A percentile compares a stretch with the other conserved stretches of the same genome.
These are phyloP conservation scores for Typhlomys cinereus DNA, from an alignment of 2,113 vertebrate species.

Conservation along the genomic window DNA sequence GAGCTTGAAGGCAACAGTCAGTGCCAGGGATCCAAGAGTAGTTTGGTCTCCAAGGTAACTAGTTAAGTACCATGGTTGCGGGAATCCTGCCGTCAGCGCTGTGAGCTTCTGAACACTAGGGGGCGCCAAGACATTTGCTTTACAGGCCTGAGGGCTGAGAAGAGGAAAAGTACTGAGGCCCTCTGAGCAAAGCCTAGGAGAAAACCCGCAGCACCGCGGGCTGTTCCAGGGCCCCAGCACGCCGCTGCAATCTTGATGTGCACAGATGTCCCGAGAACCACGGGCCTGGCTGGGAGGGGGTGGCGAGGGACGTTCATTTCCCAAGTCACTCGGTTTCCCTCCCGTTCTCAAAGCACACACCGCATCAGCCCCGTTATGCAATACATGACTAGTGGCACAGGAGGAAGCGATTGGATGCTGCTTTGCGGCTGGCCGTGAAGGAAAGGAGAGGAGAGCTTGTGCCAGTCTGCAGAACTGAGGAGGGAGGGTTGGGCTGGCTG, in stretches of 20 bases:
- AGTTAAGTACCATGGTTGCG: not conserved
- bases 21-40: not conserved
- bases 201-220: not conserved
- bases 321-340: not conserved
- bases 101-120: conserved; percentile 44
- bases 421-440: not conserved
- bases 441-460: no score
- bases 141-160: not conserved
- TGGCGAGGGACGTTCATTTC: not conserved
- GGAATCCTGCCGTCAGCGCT: not conserved
- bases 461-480: not conserved
- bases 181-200: not conserved
- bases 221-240: not conserved
- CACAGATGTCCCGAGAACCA: not conserved
- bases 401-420: rapidly evolving
- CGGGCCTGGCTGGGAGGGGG: not conserved
- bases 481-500: not conserved
- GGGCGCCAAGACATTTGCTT: conserved; percentile 39
- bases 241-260: not conserved
- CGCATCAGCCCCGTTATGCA: not conserved
- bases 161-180: conserved; percentile 63
- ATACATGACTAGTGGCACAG: not conserved
- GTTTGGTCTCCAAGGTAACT: conserved; percentile 4
- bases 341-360: not conserved
- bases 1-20: not conserved